Evolutionary conservation across 2,113 vertebrate genomes (phyloP), one percentile per base, ranked within the genome.

Genomic region (Platysternon megacephalum): DNA sequence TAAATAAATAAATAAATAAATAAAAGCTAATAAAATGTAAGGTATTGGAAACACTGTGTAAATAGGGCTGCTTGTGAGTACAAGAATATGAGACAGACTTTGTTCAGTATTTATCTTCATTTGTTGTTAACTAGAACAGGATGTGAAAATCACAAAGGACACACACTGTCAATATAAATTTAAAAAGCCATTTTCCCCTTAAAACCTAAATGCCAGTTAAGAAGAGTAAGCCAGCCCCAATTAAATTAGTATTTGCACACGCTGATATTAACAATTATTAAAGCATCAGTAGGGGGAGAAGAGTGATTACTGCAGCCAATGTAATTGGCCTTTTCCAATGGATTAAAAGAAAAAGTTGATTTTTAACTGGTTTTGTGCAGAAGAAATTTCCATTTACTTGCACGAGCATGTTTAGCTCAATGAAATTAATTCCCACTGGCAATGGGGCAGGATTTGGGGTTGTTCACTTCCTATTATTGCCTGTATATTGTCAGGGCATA

Each of bases 131-230:
- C 91, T 86, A 80, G 88, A 98, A 97, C 88, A 94, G 83, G 56
- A 88, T 94, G 94, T 94, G 95, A 97, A 97, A 97, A 97, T 97
- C 93, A 95, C 95, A 96, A 95, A 95, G 92, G 95, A 98, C 94
- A 92, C 88, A 91, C 89, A 88, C 94, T 98, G 97, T 98, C 97
- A 93, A 94, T 93, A 97, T 93, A 97, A 96, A 98, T 98, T 98
- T 98, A 92, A 97, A 97, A 88, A 96, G 35, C 29, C 49, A 94
- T 98, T 98, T 97, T 97, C 90, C 86, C 76, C 91, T 96, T 97
- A 94, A 97, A 97, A 89, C 96, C 58, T 96, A 94, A 97, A 93
- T 80, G 88, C 93, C 58, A 93, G 82, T 88, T 93, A 91, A 96
- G 95, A 97, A 98, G 93, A 98, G 84, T 97, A 96, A 97, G 96